Conservation (phyloP, 2,888 invertebrate genomes). For the Brachylomia viminalis region DNA sequence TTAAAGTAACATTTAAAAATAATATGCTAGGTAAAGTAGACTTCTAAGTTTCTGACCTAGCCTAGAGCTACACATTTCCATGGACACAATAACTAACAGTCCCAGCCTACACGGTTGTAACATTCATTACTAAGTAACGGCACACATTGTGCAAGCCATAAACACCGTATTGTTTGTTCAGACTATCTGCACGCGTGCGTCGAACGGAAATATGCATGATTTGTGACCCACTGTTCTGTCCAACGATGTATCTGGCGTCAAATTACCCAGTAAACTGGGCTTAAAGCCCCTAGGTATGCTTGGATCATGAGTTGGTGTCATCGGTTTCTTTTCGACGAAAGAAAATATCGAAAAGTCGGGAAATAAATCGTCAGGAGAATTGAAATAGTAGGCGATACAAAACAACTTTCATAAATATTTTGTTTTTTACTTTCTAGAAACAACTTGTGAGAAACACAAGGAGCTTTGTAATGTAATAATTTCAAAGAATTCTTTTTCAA, state of each 20-base stretch:
- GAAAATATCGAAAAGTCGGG: slow-evolving; percentile 2
- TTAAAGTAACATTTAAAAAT: too few relatives aligned
- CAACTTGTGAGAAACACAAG: not conserved
- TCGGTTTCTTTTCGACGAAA: slow-evolving; percentile 4
- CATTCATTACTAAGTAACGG: slow-evolving; percentile 45
- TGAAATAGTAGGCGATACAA: slow-evolving; percentile 1
- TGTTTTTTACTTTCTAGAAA: slow-evolving; percentile 2
- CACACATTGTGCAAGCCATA: slow-evolving; percentile 58
- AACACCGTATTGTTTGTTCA: slow-evolving; percentile 62
- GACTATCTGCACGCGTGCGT: slow-evolving; percentile 53
- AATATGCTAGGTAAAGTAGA: not conserved
- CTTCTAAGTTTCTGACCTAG: not conserved
- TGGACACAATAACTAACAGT: slow-evolving; percentile 32
- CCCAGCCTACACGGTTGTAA: slow-evolving; percentile 7
- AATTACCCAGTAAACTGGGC: slow-evolving; percentile 45
- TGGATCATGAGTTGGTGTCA: not conserved
- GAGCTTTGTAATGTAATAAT: not conserved
- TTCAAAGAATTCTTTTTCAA: not conserved
- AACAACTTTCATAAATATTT: not conserved
- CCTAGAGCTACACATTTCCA: slow-evolving; percentile 7
- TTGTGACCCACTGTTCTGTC: slow-evolving; percentile 60
- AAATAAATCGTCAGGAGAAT: slow-evolving; percentile 24
- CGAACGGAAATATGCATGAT: slow-evolving; percentile 62
- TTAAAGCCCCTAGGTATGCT: not conserved
- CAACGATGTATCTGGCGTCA: slow-evolving; percentile 45